These are phyloP conservation scores for Hippolais icterina DNA, from an alignment of 2,113 vertebrate genomes.

Conservation along the genomic window DNA sequence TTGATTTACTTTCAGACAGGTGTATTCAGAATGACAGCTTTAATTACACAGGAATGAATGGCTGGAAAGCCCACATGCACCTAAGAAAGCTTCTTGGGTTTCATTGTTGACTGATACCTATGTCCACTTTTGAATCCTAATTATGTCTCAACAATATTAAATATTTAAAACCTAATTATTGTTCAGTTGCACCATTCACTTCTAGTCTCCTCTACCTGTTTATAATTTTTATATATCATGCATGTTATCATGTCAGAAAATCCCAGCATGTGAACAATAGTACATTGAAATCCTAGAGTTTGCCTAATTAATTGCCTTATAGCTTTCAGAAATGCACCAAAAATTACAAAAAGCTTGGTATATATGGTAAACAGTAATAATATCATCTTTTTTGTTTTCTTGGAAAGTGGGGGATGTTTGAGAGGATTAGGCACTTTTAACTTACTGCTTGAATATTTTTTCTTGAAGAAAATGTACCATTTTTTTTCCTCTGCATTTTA, in stretches of 20 bases:
- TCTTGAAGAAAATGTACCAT: slow-evolving; percentile 17
- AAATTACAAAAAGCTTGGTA: not conserved
- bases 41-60: not conserved
- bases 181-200: slow-evolving; percentile 19
- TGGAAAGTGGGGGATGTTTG: not conserved
- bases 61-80: not conserved
- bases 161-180: slow-evolving; percentile 55
- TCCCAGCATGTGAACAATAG: not conserved
- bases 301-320: slow-evolving; percentile 55
- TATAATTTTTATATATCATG: not conserved
- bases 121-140: slow-evolving; percentile 13
- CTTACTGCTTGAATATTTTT: slow-evolving; percentile 33
- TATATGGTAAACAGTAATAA: slow-evolving; percentile 45
- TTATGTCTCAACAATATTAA: slow-evolving; percentile 54
- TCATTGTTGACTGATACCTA: not conserved
- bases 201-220: not conserved
- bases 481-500: slow-evolving; percentile 58
- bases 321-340: slow-evolving; percentile 27
- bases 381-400: not conserved
- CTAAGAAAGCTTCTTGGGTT: not conserved
- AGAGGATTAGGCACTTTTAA: slow-evolving; percentile 30
- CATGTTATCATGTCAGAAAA: slow-evolving; percentile 5
- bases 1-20: not conserved
- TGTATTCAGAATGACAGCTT: slow-evolving; percentile 14
- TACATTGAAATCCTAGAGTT: slow-evolving; percentile 27